These are phyloP conservation scores for Apus apus DNA, from an alignment of 2,113 vertebrate genomes.

Conservation along the genomic window DNA sequence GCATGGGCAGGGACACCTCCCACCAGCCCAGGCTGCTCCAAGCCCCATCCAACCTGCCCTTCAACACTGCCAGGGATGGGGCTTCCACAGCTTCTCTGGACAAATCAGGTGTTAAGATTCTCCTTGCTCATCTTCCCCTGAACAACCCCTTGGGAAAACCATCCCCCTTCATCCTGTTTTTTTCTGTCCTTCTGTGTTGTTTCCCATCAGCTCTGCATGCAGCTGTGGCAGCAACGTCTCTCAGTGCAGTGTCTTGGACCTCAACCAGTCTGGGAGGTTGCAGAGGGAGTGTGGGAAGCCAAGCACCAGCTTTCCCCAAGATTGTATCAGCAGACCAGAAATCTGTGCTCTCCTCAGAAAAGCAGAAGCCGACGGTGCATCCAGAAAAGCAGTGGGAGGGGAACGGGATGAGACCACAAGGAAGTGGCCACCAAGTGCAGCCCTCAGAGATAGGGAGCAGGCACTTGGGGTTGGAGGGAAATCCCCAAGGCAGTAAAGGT, in stretches of 20 bases:
- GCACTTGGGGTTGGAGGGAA: neutral
- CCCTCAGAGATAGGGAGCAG: neutral
- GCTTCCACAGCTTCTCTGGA: too few species aligned
- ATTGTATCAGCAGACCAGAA: neutral
- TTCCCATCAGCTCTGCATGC: neutral
- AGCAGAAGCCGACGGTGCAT: neutral
- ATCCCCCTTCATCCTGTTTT: neutral
- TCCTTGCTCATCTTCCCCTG: too few species aligned
- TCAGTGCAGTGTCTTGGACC: neutral
- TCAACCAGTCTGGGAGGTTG: neutral
- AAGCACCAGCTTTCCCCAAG: neutral
- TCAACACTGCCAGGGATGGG: too few species aligned
- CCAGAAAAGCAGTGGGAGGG: neutral
- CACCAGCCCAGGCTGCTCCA: too few species aligned
- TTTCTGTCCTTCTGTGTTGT: neutral
- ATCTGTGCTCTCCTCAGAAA: neutral
- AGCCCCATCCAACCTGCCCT: too few species aligned
- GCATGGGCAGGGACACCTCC: too few species aligned
- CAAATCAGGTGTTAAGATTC: too few species aligned
- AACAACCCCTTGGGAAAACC: neutral
- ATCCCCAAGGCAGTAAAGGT: neutral
- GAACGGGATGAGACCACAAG: neutral
- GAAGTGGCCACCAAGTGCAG: neutral
- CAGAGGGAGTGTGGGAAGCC: neutral
- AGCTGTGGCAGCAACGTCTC: accelerated